Base-by-base conservation (phyloP, 2,888 invertebrate species). In the Spatulosminthurus flaviceps region DNA sequence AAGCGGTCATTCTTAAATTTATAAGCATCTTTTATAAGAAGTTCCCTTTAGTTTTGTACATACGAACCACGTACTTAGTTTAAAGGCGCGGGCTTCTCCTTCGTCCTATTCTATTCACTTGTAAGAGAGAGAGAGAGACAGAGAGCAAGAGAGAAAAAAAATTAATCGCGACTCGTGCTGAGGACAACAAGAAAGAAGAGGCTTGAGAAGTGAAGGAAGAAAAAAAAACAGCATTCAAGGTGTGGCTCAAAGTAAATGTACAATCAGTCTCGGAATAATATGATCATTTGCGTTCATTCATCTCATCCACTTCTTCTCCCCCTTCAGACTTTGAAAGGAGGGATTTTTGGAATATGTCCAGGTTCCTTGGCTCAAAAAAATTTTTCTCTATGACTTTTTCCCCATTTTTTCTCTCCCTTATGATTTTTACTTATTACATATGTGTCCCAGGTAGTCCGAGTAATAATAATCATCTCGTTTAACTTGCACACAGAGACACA, bases 91-190 rank as follows among this genome's bases (percentile, higher is more conserved):
- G n/a, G 24, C 67, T 29, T 2, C 22, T 24, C 22, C 21, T 16
- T 1, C 22, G 24, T 9, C 5, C 1, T 13, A 5, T 5, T 24
- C 4, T 1, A 9, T 21, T 24, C 2, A 66, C 16, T 16, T 28
- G 28, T 26, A 28, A 4, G 26, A 28, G 67, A 67, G 28, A 71
- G 41, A 41, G 70, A 41, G 70, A 71, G 69, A 29, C 29, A 29
- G n/a, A 29, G 69, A 69, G n/a, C 13, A 13, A 28, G 34, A 29
- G 4, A 61, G 24, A 42, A 51, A 79, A 79, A 79, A 79, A 79
- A 79, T 79, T 79, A 79, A 79, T 79, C 78, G 78, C 78, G 78
- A 79, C 78, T 79, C 78, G 78, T 79, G 78, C 79, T 79, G 79
- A 69, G 79, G 79, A 79, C 73, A 79, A 73, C 72, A 79, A 79